These are phyloP conservation scores for Elysia crispata DNA, from an alignment of 2,888 invertebrate genomes.

Conservation along the genomic window DNA sequence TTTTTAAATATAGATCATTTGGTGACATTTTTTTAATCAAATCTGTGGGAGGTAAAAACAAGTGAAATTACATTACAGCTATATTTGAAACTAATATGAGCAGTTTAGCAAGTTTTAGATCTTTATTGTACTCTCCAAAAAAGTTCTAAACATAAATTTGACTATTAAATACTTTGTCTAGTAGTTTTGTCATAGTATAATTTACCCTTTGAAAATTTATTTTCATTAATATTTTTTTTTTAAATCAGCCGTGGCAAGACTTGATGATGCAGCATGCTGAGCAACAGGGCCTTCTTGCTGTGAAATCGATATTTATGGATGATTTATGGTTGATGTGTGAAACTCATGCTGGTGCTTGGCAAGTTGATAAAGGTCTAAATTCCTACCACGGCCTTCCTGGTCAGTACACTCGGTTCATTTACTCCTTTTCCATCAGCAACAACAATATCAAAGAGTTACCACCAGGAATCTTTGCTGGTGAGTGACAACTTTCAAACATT, in stretches of 20 bases:
- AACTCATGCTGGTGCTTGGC: constrained; percentile 57
- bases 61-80: too few relatives aligned
- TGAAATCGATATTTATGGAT: constrained; percentile 22
- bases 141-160: too few relatives aligned
- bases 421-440: constrained; percentile 58
- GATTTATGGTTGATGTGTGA: constrained; percentile 53
- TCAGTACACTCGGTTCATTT: constrained; percentile 57
- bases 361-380: constrained; percentile 38
- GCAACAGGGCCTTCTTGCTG: constrained; percentile 15
- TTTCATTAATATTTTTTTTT: background rate
- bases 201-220: too few relatives aligned
- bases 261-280: constrained; percentile 21
- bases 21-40: too few relatives aligned
- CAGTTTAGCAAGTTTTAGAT: too few relatives aligned
- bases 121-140: too few relatives aligned
- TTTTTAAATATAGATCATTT: too few relatives aligned
- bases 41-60: too few relatives aligned
- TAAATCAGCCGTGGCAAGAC: constrained; percentile 22
- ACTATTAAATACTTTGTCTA: too few relatives aligned
- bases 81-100: too few relatives aligned
- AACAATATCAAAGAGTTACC: constrained; percentile 59
- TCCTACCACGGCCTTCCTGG: constrained; percentile 50
- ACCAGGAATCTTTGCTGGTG: constrained; percentile 58
- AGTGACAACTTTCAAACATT: background rate
- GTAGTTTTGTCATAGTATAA: too few relatives aligned